Base-by-base conservation (phyloP, 2,113 vertebrate genomes). In the Neopipo cinnamomea region DNA sequence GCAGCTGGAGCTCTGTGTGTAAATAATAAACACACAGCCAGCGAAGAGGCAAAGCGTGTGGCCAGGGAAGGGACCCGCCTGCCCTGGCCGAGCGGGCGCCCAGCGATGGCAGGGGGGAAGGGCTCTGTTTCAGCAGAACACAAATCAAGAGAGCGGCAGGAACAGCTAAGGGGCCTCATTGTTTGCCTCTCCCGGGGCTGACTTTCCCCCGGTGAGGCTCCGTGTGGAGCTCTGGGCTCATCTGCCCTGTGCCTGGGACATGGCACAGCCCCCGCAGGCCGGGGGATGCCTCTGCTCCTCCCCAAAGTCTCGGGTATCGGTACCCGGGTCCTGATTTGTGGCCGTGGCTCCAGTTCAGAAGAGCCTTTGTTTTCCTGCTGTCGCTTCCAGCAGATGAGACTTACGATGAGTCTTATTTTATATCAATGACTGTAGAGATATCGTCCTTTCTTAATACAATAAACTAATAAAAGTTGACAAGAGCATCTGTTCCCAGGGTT, bases 401-500 rank as follows among this genome's bases (percentile, higher is more conserved):
- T 71, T 28, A 62, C 0, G 1, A 44, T 66, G 89, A 66, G 37
- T 37, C 56, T 71, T 56, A 22, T 72, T 93, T 91, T 84, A 13
- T 44, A 52, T 63, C 56, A 35, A 35, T 59, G 72, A 55, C 92
- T 81, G 78, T 61, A 52, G 50, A 63, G 90, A 50, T 86, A 76
- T 53, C 33, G 25, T 80, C 88, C 75, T 94, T 84, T 92, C 82
- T 73, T 70, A 77, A 89, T 83, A 78, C 47, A 90, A 86, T 85
- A 67, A 85, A 89, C 85, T 96, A 91, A 96, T 95, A 93, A 85
- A 76, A 74, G 82, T 55, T 94, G 93, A 96, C 96, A 96, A 86
- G 93, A 71, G 74, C 95, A 95, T 95, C 95, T 97, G 96, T 94
- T 97, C 79, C 88, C 28, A 27, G 92, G 31, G 82, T 81, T 84